Base-by-base conservation (phyloP, 2,888 invertebrate genomes). In the Dorcus parallelipipedus region DNA sequence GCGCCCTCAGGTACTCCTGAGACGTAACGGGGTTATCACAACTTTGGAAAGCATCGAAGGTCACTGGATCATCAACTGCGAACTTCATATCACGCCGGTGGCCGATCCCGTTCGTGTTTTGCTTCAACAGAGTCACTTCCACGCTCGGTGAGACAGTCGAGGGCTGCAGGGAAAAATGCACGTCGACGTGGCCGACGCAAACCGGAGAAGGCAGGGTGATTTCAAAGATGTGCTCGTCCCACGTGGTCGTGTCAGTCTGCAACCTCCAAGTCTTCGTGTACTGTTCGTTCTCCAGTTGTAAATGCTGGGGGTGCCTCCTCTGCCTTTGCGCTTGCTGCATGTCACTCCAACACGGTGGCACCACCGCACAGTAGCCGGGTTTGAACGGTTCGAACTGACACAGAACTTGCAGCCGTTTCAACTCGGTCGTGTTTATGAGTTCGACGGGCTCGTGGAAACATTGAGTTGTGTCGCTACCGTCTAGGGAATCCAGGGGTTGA, bases 171-270 rank as follows among this genome's bases (percentile, higher is more conserved):
- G 88, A 88, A 73, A 95, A 95, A 64, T 90, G 89, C 48, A 96
- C 86, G 75, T 95, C 95, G 23, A 96, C 88, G 71, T 95, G 95
- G n/a, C 94, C 94, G 55, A 95, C 81, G 39, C 86, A 85, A 2
- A 87, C 86, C 50, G 88, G 87, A 64, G 89, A 86, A 0, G 94
- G 92, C 54, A 96, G 76, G 0, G 93, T 92, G 6, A 96, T 80
- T 76, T 96, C 96, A 69, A 96, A 88, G 26, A 95, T 85, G 70
- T 96, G 95, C 73, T 96, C 95, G 72, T 95, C 93, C 92, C 93
- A 95, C 0, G 95, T 93, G 20, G 91, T 86, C 78, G 90, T 87
- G 67, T 93, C 93, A 65, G 90, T 90, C 73, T 94, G 93, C 26
- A 95, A 81, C 53, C 95, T 83, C 94, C 95, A 96, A 0, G 93